Conservation (phyloP, 2,113 vertebrate species). For the Plectropomus leopardus region DNA sequence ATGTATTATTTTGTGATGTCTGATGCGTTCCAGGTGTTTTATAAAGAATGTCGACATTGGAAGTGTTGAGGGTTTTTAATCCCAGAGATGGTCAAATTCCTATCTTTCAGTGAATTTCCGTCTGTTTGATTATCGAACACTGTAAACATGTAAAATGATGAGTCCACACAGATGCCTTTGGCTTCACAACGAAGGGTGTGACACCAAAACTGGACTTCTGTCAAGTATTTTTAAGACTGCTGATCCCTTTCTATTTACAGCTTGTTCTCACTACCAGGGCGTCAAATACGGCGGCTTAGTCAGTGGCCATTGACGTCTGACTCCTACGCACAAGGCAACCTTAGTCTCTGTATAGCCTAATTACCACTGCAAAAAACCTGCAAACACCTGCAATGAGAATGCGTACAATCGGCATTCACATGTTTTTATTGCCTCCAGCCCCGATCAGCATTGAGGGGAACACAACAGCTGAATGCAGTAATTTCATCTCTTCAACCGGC, state of each 20-base stretch:
- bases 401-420: too few relatives aligned
- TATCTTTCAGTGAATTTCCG: not conserved
- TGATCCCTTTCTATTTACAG: not conserved
- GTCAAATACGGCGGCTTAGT: too few relatives aligned
- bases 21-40: not conserved
- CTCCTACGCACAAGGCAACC: too few relatives aligned
- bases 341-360: too few relatives aligned
- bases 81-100: not conserved
- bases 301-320: too few relatives aligned
- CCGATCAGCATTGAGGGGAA: too few relatives aligned
- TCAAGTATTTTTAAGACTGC: not conserved
- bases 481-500: too few relatives aligned
- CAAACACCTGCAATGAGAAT: too few relatives aligned
- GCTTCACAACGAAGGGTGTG: not conserved
- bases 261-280: too few relatives aligned
- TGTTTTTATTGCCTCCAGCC: too few relatives aligned
- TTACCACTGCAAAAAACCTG: too few relatives aligned
- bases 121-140: not conserved
- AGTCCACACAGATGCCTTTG: not conserved
- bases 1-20: not conserved
- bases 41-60: not conserved
- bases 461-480: too few relatives aligned
- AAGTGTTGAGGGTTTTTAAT: not conserved
- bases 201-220: not conserved
- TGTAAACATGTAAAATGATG: not conserved